A percentile compares a stretch with the other conserved stretches of the same genome.
Conservation (phyloP, 1,140 invertebrate genomes). For the Heliconius nattereri region DNA sequence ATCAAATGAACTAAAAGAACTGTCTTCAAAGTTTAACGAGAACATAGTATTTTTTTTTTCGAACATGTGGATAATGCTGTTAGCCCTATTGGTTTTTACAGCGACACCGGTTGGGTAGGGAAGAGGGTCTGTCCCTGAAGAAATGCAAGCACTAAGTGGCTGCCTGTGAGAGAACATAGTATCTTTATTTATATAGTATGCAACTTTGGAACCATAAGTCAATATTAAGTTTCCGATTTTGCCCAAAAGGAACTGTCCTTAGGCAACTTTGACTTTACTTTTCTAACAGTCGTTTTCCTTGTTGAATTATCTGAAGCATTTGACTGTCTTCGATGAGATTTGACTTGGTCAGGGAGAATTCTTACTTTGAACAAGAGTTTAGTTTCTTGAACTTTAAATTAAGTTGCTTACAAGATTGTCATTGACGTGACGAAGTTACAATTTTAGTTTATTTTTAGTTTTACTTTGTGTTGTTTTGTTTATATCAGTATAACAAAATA, state of each 20-base stretch:
- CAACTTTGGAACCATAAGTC: not conserved
- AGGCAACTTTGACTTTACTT: slow-evolving; percentile 1
- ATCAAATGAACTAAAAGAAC: too few species aligned
- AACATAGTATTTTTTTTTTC: too few species aligned
- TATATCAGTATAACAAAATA: too few species aligned
- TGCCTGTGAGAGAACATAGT: accelerated
- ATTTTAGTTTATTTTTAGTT: not conserved
- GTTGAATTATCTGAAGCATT: slow-evolving; percentile 13
- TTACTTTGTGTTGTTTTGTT: too few species aligned
- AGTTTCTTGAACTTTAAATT: not conserved
- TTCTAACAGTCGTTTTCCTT: not conserved
- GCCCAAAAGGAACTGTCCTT: not conserved
- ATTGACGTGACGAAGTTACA: not conserved
- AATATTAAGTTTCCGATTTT: not conserved
- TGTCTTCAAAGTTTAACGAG: too few species aligned
- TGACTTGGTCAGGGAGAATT: slow-evolving; percentile 16
- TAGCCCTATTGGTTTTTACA: too few species aligned
- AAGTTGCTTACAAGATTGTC: not conserved
- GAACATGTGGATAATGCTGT: too few species aligned
- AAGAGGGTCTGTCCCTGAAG: too few species aligned
- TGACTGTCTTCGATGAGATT: slow-evolving; percentile 9
- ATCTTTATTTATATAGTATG: not conserved
- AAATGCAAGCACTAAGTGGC: too few species aligned
- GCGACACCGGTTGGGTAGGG: too few species aligned
- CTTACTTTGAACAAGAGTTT: not conserved